phyloP scores from a whole-genome alignment of 2,888 invertebrate species.

The Polia nebulosa region DNA sequence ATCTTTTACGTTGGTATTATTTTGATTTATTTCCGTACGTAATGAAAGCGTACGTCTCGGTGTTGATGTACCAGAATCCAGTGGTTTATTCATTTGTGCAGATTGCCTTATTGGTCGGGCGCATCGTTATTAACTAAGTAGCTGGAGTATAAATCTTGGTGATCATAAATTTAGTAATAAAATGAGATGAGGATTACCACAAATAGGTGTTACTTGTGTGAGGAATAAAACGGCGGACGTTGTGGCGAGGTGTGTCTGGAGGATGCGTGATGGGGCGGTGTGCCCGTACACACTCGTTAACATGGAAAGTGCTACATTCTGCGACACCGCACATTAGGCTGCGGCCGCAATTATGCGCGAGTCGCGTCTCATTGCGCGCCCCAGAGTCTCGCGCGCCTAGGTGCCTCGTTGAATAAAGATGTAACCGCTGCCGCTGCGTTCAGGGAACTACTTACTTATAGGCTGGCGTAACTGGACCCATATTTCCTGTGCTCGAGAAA shows the following conservation, averaged over 20 bases:
- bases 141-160: constrained; percentile 71
- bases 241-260: constrained; percentile 75
- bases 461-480: constrained; percentile 16
- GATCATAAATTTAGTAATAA: constrained; percentile 81
- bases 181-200: constrained; percentile 80
- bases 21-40: constrained; percentile 89
- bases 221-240: constrained; percentile 81
- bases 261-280: constrained; percentile 74
- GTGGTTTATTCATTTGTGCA: constrained; percentile 79
- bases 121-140: constrained; percentile 79
- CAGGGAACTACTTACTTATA: constrained; percentile 48
- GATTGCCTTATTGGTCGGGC: constrained; percentile 75
- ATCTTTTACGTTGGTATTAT: constrained; percentile 89
- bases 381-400: constrained; percentile 50
- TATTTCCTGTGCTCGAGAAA: constrained; percentile 22
- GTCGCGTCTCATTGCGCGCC: constrained; percentile 67
- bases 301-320: constrained; percentile 84
- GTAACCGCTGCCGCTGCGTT: constrained; percentile 53
- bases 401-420: constrained; percentile 64
- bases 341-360: constrained; percentile 81
- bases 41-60: constrained; percentile 89
- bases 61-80: constrained; percentile 85
- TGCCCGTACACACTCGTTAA: constrained; percentile 80
- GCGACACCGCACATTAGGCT: constrained; percentile 84
- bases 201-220: constrained; percentile 84